phyloP scores from a whole-genome alignment of 2,113 vertebrate genomes.

The Perca flavescens region DNA sequence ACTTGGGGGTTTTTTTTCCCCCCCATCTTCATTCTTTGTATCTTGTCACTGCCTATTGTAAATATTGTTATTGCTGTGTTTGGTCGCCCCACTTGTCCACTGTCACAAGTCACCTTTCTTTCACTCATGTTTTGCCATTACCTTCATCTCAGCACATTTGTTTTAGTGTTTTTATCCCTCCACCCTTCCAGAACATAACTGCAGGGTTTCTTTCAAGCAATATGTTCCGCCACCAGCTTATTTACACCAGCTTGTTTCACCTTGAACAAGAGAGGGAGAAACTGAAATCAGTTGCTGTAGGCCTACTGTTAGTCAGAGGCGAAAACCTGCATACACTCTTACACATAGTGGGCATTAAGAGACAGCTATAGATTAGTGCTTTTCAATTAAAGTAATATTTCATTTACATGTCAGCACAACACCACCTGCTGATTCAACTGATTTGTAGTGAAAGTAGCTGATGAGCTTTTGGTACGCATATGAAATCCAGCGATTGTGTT shows the following conservation, averaged over 20 bases:
- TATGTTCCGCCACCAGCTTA: neutral
- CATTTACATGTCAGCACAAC: neutral
- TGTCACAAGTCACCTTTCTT: constrained; percentile 6
- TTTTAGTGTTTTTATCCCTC: neutral
- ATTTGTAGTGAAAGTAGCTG: neutral
- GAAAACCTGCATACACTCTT: neutral
- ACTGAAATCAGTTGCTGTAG: neutral
- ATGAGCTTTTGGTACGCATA: neutral
- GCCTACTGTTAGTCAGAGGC: too few species aligned
- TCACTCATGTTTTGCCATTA: neutral
- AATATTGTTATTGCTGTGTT: neutral
- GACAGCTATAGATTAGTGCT: neutral
- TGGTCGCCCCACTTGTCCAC: neutral
- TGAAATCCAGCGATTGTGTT: neutral
- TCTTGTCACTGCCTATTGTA: neutral
- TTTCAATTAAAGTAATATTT: neutral
- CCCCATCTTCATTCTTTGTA: neutral
- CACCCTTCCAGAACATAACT: neutral
- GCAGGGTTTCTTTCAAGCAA: constrained; percentile 9
- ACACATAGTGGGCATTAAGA: neutral
- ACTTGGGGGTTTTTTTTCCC: too few species aligned
- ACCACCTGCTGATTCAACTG: neutral
- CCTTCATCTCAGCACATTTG: neutral
- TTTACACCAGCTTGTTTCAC: neutral
- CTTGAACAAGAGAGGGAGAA: neutral